These are phyloP conservation scores for Lacerta agilis DNA, from an alignment of 2,797 vertebrate genomes.

Conservation along the genomic window DNA sequence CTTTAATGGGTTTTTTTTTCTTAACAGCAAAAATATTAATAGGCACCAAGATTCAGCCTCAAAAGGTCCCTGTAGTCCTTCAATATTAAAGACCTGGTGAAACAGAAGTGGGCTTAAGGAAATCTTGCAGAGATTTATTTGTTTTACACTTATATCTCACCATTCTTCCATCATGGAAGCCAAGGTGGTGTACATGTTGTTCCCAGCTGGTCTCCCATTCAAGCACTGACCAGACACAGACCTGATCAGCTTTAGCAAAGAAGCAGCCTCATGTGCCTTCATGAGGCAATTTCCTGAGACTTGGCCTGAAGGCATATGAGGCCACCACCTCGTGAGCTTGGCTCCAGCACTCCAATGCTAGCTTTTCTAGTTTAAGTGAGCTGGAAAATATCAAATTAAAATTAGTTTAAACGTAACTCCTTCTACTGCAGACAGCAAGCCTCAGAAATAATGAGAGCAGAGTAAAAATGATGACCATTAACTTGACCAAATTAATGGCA, in stretches of 20 bases:
- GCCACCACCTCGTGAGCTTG: neutral
- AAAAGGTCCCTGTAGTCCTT: rapidly evolving
- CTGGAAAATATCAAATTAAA: neutral
- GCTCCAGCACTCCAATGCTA: neutral
- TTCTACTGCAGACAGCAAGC: neutral
- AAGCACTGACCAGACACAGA: too few relatives aligned
- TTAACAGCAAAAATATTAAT: neutral
- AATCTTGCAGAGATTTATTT: neutral
- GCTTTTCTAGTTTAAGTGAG: neutral
- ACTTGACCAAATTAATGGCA: neutral
- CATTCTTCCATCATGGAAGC: too few relatives aligned
- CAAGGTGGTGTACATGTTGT: too few relatives aligned
- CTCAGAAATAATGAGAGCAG: neutral
- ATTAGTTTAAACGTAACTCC: neutral
- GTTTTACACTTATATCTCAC: too few relatives aligned
- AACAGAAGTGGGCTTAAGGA: neutral
- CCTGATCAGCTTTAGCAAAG: too few relatives aligned
- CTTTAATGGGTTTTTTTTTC: neutral
- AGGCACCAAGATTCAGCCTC: neutral
- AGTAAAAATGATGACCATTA: constrained; percentile 1
- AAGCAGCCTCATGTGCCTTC: too few relatives aligned
- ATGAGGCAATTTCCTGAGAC: too few relatives aligned
- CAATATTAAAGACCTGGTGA: neutral
- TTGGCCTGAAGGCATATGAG: too few relatives aligned
- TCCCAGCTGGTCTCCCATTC: too few relatives aligned